Conservation (phyloP, 2,797 vertebrate genomes). For the Typhlichthys eigenmanni region DNA sequence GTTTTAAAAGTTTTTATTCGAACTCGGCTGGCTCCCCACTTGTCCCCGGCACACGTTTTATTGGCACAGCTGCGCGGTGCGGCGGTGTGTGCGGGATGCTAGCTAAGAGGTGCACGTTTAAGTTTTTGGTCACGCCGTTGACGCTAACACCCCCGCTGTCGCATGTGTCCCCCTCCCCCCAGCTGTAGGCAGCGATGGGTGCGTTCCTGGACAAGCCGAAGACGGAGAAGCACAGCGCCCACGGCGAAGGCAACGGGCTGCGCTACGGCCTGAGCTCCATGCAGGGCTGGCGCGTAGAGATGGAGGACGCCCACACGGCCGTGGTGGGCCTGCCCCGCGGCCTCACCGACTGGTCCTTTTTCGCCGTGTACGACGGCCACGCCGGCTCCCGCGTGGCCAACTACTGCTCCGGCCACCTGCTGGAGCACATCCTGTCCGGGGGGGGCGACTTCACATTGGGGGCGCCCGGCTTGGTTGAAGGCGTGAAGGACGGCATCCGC, state of each 20-base stretch:
- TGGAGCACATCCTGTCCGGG: slow-evolving; percentile 94
- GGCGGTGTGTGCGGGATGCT: no score
- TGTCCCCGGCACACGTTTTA: no score
- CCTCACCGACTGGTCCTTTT: slow-evolving; percentile 98
- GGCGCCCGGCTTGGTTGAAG: slow-evolving; percentile 85
- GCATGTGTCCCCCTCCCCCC: slow-evolving; percentile 14
- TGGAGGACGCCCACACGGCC: slow-evolving; percentile 99
- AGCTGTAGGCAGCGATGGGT: slow-evolving; percentile 93
- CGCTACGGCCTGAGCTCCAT: slow-evolving; percentile 97
- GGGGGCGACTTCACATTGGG: slow-evolving; percentile 89
- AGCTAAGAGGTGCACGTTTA: no score
- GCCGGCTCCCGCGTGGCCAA: slow-evolving; percentile 97
- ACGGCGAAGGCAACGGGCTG: slow-evolving; percentile 93
- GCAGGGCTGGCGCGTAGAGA: slow-evolving; percentile 99
- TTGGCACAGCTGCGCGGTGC: no score
- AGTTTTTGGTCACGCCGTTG: no score
- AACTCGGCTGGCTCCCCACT: no score
- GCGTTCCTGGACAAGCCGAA: slow-evolving; percentile 99
- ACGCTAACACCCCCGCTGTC: no score
- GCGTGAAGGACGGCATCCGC: slow-evolving; percentile 95
- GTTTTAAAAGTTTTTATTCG: no score
- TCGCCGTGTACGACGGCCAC: slow-evolving; percentile 97
- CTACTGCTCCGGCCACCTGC: slow-evolving; percentile 95
- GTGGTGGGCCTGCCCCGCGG: slow-evolving; percentile 95
- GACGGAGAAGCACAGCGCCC: slow-evolving; percentile 97